These are phyloP conservation scores for Hypomecis atomaria DNA, from an alignment of 2,888 invertebrate genomes.

Conservation along the genomic window DNA sequence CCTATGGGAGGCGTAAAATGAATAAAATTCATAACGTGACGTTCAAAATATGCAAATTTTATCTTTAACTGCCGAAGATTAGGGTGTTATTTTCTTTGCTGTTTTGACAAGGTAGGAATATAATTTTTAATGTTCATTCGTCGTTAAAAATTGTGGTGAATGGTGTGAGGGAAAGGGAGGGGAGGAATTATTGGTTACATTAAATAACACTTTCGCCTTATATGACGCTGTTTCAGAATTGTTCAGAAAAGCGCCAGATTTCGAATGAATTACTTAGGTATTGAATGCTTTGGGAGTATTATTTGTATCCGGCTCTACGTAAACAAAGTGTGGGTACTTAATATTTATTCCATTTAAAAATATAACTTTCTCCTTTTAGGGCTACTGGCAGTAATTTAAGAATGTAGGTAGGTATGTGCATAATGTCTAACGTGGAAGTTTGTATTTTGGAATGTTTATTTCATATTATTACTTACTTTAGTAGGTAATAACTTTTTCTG, in stretches of 20 bases:
- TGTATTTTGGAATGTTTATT: too few relatives aligned
- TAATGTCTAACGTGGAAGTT: too few relatives aligned
- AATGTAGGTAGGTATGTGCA: too few relatives aligned
- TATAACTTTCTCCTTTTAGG: too few relatives aligned
- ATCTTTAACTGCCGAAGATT: not conserved
- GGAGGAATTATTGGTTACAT: constrained; percentile 54
- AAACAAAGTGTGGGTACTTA: too few relatives aligned
- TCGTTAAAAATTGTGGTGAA: constrained; percentile 31
- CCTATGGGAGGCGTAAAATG: constrained; percentile 22
- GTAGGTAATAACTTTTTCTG: too few relatives aligned
- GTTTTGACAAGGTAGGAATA: constrained; percentile 3
- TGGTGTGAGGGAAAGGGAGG: constrained; percentile 34
- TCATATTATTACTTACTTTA: too few relatives aligned
- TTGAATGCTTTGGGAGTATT: constrained; percentile 2
- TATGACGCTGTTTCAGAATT: constrained; percentile 32
- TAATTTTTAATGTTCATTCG: constrained; percentile 37
- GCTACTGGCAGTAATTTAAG: too few relatives aligned
- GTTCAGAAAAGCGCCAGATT: too few relatives aligned
- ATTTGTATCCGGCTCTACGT: too few relatives aligned
- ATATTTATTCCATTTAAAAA: too few relatives aligned
- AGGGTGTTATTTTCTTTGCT: constrained; percentile 3
- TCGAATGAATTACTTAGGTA: constrained; percentile 31
- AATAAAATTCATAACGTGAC: constrained; percentile 25
- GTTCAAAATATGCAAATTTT: constrained; percentile 8
- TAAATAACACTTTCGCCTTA: constrained; percentile 58